phyloP scores from a whole-genome alignment of 2,888 invertebrate genomes.

The Blera fallax region DNA sequence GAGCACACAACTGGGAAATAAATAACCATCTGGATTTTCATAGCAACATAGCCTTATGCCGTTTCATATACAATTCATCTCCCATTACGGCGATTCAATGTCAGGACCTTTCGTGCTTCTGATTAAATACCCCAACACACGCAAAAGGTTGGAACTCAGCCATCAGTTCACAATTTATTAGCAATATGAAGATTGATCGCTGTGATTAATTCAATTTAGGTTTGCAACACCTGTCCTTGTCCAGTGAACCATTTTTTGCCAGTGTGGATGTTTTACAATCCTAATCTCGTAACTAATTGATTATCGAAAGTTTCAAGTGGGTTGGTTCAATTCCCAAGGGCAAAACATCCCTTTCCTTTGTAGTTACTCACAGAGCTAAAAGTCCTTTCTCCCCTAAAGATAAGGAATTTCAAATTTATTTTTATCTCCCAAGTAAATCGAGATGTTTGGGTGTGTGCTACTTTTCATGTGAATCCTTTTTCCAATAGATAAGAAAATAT shows the following conservation, averaged over 20 bases:
- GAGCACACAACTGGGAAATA: constrained; percentile 1
- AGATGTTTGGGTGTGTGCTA: not conserved
- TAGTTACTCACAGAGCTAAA: not conserved
- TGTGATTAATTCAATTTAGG: constrained; percentile 17
- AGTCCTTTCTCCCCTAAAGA: not conserved
- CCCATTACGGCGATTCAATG: not conserved
- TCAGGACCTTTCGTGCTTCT: not conserved
- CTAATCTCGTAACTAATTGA: not conserved
- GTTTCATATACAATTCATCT: not conserved
- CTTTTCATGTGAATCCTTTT: not conserved
- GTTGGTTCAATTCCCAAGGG: not conserved
- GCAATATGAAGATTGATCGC: constrained; percentile 32
- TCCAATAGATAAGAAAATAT: not conserved
- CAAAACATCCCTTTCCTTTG: not conserved
- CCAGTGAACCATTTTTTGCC: not conserved
- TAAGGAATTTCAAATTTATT: not conserved
- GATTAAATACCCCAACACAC: constrained; percentile 5
- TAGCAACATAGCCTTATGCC: not conserved
- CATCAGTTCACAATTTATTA: constrained; percentile 35
- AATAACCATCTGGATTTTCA: not conserved
- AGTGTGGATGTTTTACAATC: not conserved
- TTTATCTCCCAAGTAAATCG: not conserved
- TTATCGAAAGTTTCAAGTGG: not conserved
- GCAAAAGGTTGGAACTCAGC: not conserved
- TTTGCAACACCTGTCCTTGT: constrained; percentile 18